Evolutionary conservation across 2,888 invertebrate genomes (phyloP), one percentile per base, ranked within the genome.

Genomic region (Smittia aterrima): DNA sequence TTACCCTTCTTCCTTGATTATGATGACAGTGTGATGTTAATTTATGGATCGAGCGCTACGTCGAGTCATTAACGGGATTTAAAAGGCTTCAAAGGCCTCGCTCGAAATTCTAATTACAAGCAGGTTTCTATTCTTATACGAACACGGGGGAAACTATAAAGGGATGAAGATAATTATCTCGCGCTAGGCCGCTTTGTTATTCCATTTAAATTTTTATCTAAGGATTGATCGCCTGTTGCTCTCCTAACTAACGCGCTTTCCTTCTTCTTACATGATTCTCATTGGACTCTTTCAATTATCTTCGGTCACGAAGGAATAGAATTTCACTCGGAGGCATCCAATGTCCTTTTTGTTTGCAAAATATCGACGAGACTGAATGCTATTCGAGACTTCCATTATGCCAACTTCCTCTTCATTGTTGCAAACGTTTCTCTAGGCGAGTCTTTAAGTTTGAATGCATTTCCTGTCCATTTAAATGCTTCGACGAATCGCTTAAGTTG

Each of bases 391-490:
- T 38, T 41, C 22, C 22, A 68, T 68, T 68, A 40, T 68, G 24
- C 40, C 22, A 41, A 68, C 41, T 68, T 68, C 68, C 68, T 68
- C n/a, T 68, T 13, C 47, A 47, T 68, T 68, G 68, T 68, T 47
- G 68, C 47, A 11, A 47, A 11, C 20, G 41, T 40, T 67, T 22
- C 16, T 47, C 47, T 38, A n/a, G 16, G 47, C 32, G 47, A 47
- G 47, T n/a, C 38, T 38, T 16, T 47, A 32, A 9, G 47, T 24
- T 54, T 54, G 53, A 70, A 70, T 70, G 70, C 70, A 54, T 54
- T 70, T 70, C 70, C 70, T 70, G 70, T 70, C 70, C 70, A 70
- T 70, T 70, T 53, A 27, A 32, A 32, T 32, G 32, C 32, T 32
- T 32, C 32, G 32, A 32, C 32, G 32, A 70, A 53, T 11, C 53